Conservation (phyloP, 2,797 vertebrate genomes). For the Podarcis siculus region DNA sequence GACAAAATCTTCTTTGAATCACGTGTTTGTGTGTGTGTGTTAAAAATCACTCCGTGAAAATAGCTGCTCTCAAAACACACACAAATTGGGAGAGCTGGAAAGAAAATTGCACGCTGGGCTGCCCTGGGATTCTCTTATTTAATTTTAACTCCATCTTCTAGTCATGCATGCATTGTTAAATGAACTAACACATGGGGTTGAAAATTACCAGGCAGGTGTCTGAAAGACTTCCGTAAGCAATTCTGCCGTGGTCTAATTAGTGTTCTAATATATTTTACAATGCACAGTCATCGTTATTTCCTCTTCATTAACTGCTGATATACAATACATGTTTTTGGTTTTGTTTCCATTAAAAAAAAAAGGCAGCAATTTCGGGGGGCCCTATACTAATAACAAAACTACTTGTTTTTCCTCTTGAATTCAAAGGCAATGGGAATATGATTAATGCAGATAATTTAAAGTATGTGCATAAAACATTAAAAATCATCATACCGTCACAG, state of each 20-base stretch:
- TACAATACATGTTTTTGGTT: constrained; percentile 49
- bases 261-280: constrained; percentile 66
- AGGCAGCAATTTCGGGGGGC: background rate
- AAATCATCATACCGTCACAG: constrained; percentile 39
- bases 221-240: constrained; percentile 73
- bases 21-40: background rate
- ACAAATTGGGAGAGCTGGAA: background rate
- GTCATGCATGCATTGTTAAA: constrained; percentile 52
- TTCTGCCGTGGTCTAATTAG: constrained; percentile 73
- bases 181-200: constrained; percentile 56
- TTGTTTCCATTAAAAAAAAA: constrained; percentile 28
- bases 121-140: constrained; percentile 11
- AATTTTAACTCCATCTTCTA: constrained; percentile 43
- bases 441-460: constrained; percentile 60
- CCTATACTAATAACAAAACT: constrained; percentile 18
- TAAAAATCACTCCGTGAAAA: background rate
- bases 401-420: constrained; percentile 45
- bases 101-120: background rate
- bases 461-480: constrained; percentile 58
- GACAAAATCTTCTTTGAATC: background rate
- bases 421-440: constrained; percentile 55
- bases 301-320: constrained; percentile 75
- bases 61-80: rapidly evolving
- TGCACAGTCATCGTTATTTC: constrained; percentile 76
- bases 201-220: constrained; percentile 75